These are phyloP conservation scores for Smutsia gigantea DNA, from an alignment of 2,797 vertebrate genomes.

Conservation along the genomic window DNA sequence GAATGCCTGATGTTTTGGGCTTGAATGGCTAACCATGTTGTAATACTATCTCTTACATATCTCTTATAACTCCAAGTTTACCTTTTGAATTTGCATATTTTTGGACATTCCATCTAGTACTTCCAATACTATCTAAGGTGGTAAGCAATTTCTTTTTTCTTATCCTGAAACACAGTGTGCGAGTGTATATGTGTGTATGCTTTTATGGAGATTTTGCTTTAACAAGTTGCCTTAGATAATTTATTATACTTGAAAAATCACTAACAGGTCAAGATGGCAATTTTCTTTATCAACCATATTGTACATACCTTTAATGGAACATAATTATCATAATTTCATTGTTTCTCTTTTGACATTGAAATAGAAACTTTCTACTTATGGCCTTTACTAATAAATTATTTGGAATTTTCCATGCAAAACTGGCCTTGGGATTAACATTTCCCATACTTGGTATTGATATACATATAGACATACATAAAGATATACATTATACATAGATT, in stretches of 20 bases:
- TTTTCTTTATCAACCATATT: not conserved
- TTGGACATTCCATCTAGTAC: not conserved
- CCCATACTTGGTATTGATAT: not conserved
- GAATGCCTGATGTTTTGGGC: not conserved
- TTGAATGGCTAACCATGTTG: not conserved
- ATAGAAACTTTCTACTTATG: not conserved
- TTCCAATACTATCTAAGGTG: not conserved
- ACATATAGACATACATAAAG: not conserved
- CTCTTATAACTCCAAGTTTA: not conserved
- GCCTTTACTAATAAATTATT: not conserved
- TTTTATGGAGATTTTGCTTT: slow-evolving; percentile 22
- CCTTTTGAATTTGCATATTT: not conserved
- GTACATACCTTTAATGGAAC: not conserved
- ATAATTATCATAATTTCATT: slow-evolving; percentile 30
- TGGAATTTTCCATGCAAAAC: not conserved
- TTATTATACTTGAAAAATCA: not conserved
- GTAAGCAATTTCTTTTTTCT: not conserved
- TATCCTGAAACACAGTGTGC: not conserved
- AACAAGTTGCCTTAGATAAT: not conserved
- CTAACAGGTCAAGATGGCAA: not conserved
- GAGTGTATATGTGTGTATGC: not conserved
- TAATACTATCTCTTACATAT: not conserved
- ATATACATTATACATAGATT: not conserved
- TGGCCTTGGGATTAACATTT: not conserved
- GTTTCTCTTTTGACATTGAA: not conserved